phyloP scores from a whole-genome alignment of 2,113 vertebrate species.

The Ameiurus melas region DNA sequence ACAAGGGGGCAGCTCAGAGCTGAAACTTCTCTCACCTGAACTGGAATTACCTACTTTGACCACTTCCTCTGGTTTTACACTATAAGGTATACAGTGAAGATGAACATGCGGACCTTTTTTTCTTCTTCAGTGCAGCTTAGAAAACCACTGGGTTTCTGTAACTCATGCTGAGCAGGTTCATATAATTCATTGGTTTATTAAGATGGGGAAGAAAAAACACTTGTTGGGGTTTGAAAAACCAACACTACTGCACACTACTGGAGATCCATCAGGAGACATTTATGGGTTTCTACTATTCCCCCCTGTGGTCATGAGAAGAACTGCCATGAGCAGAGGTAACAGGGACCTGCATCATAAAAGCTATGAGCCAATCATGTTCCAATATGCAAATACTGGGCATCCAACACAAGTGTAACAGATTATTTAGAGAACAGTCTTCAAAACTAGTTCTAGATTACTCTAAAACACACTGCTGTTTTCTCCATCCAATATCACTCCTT shows the following conservation, averaged over 20 bases:
- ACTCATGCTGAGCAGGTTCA: neutral
- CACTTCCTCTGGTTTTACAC: neutral
- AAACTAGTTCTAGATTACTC: neutral
- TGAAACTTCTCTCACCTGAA: neutral
- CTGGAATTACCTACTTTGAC: neutral
- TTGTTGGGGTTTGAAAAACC: neutral
- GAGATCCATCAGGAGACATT: neutral
- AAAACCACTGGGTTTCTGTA: neutral
- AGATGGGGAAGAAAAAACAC: no score
- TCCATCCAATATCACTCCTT: no score
- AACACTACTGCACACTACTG: neutral
- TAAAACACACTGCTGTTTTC: neutral
- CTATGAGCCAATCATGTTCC: neutral
- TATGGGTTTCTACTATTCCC: slow-evolving; percentile 21
- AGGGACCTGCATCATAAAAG: neutral
- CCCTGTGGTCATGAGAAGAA: slow-evolving; percentile 23
- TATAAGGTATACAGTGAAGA: neutral
- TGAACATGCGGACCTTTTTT: neutral
- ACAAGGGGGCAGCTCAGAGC: neutral
- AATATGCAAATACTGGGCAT: neutral
- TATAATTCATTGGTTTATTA: neutral
- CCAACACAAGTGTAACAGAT: neutral
- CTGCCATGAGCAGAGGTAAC: neutral
- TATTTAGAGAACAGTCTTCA: neutral
- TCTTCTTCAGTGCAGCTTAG: neutral